Conservation (phyloP, 1,140 invertebrate genomes). For the Thaumatotibia leucotreta region DNA sequence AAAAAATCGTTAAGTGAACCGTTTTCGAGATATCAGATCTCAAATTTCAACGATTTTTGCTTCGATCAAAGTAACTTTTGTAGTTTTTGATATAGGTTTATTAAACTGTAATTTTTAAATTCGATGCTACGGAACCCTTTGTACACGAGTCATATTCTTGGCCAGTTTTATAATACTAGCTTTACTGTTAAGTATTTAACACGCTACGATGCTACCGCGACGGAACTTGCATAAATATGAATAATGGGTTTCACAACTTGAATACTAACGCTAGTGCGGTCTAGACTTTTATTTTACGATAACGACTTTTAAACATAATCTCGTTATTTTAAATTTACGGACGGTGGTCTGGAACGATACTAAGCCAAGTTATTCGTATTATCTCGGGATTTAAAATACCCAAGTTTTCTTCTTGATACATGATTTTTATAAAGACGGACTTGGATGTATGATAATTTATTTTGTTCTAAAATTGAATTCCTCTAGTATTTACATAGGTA, state of each 20-base stretch:
- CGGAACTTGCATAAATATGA: slow-evolving; percentile 45
- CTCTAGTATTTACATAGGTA: no score
- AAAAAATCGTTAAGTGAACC: no score
- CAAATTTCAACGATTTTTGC: no score
- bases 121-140: not conserved
- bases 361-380: not conserved
- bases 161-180: not conserved
- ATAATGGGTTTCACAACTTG: slow-evolving; percentile 40
- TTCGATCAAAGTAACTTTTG: no score
- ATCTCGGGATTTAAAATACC: not conserved
- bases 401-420: not conserved
- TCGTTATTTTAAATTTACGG: slow-evolving; percentile 11
- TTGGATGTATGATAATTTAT: not conserved
- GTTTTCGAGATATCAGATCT: no score
- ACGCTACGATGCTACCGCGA: not conserved
- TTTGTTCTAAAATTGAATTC: no score
- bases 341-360: not conserved
- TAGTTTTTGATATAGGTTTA: no score
- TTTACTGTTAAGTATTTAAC: not conserved
- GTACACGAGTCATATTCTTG: not conserved
- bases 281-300: slow-evolving; percentile 13
- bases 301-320: slow-evolving; percentile 7
- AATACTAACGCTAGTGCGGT: slow-evolving; percentile 27
- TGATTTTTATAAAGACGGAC: not conserved
- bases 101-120: no score